A percentile compares a stretch with the other conserved stretches of the same genome.
These are phyloP conservation scores for Ophiothrix spiculata DNA, from an alignment of 35 echinoderm and acorn worm species.

Conservation along the genomic window DNA sequence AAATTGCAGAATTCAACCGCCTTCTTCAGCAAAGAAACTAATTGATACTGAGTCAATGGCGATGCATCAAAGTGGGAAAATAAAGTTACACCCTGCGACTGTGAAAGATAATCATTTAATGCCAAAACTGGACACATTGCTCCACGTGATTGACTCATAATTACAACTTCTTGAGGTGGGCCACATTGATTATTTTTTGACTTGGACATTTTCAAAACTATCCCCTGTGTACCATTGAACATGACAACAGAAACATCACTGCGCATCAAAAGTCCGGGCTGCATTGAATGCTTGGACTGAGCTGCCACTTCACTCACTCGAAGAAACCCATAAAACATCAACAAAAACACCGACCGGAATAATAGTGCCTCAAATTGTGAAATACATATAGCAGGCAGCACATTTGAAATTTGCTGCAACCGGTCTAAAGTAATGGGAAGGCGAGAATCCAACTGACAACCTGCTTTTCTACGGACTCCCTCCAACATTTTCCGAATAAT, in stretches of 20 bases:
- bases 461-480: background rate
- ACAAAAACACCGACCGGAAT: slow-evolving; percentile 3
- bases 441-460: background rate
- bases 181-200: slow-evolving; percentile 25
- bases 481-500: background rate
- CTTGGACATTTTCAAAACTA: background rate
- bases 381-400: background rate
- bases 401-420: background rate
- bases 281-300: background rate
- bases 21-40: background rate
- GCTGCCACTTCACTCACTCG: slow-evolving; percentile 16
- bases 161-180: background rate
- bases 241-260: background rate
- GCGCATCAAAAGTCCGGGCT: background rate
- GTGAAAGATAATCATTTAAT: too few relatives aligned
- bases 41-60: background rate
- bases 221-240: background rate
- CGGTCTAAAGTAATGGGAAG: slow-evolving; percentile 1
- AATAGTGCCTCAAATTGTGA: background rate
- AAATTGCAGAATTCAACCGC: background rate
- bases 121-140: too few relatives aligned
- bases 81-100: background rate
- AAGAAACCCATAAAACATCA: background rate
- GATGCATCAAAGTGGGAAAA: background rate
- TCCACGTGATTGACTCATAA: too few relatives aligned